Evolutionary conservation across 2,797 vertebrate species (phyloP).

Genomic region (Oceanodroma leucorhoa): DNA sequence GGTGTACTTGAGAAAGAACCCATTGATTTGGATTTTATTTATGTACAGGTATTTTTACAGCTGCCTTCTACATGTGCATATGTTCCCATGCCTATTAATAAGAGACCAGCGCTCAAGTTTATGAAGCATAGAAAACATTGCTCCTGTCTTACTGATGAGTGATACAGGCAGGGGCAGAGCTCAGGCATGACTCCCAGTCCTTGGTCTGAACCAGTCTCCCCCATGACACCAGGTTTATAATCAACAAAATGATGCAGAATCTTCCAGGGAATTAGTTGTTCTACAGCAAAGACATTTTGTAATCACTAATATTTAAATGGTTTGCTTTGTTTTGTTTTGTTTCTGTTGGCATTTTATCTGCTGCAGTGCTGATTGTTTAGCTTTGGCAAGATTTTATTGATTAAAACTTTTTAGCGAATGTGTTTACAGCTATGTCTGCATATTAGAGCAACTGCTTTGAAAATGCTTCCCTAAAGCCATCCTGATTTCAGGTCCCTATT

Average conservation of each 20-base stretch:
- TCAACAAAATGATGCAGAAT: background rate
- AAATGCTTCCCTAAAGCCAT: slow-evolving; percentile 19
- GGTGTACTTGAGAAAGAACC: background rate
- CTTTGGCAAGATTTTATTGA: background rate
- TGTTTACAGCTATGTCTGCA: background rate
- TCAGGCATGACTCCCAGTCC: background rate
- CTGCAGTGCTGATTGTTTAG: background rate
- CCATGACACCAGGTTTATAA: background rate
- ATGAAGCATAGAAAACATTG: background rate
- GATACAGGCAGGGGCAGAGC: background rate
- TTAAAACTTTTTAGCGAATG: background rate
- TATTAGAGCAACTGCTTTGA: background rate
- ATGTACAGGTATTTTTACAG: slow-evolving; percentile 16
- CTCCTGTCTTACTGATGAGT: background rate
- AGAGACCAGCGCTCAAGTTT: background rate
- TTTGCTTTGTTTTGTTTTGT: background rate
- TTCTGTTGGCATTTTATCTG: background rate
- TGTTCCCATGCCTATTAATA: slow-evolving; percentile 18
- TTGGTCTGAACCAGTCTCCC: background rate
- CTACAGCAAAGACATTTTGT: background rate
- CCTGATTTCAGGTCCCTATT: background rate
- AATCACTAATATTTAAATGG: background rate
- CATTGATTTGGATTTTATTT: slow-evolving; percentile 8
- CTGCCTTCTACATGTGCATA: background rate
- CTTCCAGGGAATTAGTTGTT: background rate